Percentiles rank a stretch among this genome's conserved stretches.
Evolutionary conservation across 2,797 vertebrate species (phyloP).

Genomic region (Sandelia bainsii): DNA sequence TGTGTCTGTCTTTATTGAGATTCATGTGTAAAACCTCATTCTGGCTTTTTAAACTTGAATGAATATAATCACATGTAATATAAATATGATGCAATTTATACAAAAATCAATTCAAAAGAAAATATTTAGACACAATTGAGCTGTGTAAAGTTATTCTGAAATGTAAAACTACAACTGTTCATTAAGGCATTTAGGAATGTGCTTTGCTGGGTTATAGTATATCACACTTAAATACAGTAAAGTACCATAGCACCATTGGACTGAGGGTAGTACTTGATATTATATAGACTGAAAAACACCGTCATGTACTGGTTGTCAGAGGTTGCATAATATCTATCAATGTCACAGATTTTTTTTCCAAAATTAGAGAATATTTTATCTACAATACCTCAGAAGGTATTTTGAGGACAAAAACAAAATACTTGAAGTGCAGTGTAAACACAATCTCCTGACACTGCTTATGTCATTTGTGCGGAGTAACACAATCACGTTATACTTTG

Average conservation of each 20-base stretch:
- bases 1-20: constrained; percentile 62
- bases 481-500: background rate
- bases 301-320: constrained; percentile 23
- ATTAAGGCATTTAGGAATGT: constrained; percentile 16
- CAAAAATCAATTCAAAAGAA: constrained; percentile 44
- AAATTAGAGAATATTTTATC: constrained; percentile 47
- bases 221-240: constrained; percentile 33
- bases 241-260: constrained; percentile 60
- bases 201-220: constrained; percentile 18
- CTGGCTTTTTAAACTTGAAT: constrained; percentile 18
- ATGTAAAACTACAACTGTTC: constrained; percentile 13
- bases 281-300: constrained; percentile 32
- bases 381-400: constrained; percentile 52
- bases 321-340: constrained; percentile 32
- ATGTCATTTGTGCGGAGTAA: constrained; percentile 1
- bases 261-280: constrained; percentile 57
- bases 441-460: constrained; percentile 17
- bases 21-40: constrained; percentile 1
- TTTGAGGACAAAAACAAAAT: constrained; percentile 37
- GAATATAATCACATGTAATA: constrained; percentile 56
- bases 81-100: constrained; percentile 75
- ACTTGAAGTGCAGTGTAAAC: constrained; percentile 38
- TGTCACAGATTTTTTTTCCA: constrained; percentile 20
- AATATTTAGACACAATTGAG: constrained; percentile 17
- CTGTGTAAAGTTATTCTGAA: constrained; percentile 2